Conservation (phyloP, 2,888 invertebrate genomes). For the Schizaphis graminum region DNA sequence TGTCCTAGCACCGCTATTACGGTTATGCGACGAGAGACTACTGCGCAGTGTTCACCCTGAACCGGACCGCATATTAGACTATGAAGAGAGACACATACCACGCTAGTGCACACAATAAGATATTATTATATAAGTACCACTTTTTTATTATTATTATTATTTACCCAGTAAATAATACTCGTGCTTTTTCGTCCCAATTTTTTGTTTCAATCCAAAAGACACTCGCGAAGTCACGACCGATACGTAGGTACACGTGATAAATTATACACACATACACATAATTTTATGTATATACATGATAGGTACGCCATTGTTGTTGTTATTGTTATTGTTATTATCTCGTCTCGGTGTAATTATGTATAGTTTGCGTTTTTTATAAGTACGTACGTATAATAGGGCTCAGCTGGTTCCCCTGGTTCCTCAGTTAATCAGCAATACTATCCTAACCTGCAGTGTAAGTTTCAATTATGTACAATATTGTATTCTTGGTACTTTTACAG, state of each 20-base stretch:
- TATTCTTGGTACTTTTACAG: not conserved
- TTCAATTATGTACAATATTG: no score
- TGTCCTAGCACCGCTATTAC: conserved; percentile 13
- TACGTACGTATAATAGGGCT: not conserved
- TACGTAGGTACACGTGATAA: conserved; percentile 8
- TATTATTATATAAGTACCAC: no score
- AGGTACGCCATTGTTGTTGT: not conserved
- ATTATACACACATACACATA: not conserved
- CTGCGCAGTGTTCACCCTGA: not conserved
- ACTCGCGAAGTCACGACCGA: not conserved
- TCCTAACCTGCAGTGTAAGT: no score
- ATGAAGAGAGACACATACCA: not conserved
- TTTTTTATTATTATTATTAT: conserved; percentile 26
- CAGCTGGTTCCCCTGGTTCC: no score
- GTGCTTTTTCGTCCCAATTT: conserved; percentile 39
- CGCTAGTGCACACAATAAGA: not conserved
- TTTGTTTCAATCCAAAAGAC: not conserved
- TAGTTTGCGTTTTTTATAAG: not conserved
- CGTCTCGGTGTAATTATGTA: not conserved
- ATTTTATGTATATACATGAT: not conserved
- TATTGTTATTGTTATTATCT: not conserved
- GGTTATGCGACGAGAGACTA: not conserved
- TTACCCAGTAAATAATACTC: not conserved
- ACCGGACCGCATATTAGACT: not conserved
- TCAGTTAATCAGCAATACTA: no score